phyloP scores from a whole-genome alignment of 2,113 vertebrate genomes.

The Xerus inauris region DNA sequence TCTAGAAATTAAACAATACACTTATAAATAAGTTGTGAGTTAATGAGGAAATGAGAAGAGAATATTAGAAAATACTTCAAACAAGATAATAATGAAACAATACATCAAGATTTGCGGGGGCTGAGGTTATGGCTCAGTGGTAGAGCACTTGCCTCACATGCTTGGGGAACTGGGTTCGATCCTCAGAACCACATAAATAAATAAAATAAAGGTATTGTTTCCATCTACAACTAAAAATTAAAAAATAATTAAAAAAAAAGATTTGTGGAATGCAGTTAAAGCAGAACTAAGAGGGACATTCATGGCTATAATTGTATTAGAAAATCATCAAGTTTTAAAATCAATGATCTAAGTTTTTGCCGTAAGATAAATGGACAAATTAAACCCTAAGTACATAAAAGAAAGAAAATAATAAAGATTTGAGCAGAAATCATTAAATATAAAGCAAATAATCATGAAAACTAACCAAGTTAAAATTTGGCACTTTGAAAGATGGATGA shows the following conservation, averaged over 20 bases:
- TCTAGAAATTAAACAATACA: background rate
- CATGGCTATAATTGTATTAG: background rate
- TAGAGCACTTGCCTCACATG: too few species aligned
- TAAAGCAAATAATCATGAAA: background rate
- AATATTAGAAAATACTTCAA: background rate
- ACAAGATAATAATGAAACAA: background rate
- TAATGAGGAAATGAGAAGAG: background rate
- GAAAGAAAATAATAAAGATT: slow-evolving; percentile 10
- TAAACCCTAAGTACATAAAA: background rate
- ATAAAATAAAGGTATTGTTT: too few species aligned
- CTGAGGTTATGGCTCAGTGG: too few species aligned
- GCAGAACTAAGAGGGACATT: background rate
- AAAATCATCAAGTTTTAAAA: background rate
- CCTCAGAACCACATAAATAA: too few species aligned
- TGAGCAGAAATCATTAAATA: background rate
- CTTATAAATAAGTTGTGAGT: background rate
- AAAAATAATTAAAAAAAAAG: background rate
- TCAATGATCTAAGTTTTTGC: background rate
- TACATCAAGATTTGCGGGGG: background rate
- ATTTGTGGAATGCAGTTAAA: background rate
- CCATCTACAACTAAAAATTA: too few species aligned
- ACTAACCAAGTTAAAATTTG: background rate
- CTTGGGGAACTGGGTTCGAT: too few species aligned
- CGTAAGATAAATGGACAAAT: background rate
- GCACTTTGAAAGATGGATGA: background rate